Conservation (phyloP, 2,888 invertebrate genomes). For the Temnothorax unifasciatus region DNA sequence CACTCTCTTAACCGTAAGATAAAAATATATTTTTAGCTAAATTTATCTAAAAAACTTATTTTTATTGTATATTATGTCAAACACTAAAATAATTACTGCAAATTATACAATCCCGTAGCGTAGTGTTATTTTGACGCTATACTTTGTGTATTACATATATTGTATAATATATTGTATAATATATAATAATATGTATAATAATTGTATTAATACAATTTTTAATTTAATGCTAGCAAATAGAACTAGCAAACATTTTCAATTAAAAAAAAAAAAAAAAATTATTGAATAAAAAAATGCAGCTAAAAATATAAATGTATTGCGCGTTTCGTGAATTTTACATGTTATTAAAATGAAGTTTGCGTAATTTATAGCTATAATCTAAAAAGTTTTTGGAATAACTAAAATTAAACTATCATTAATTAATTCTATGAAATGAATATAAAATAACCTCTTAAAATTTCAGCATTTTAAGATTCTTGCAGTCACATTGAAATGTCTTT, state of each 20-base stretch:
- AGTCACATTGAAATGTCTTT: neutral
- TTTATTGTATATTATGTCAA: neutral
- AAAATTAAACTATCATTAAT: neutral
- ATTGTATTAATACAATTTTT: too few relatives aligned
- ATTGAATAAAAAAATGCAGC: too few relatives aligned
- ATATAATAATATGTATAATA: too few relatives aligned
- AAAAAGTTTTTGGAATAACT: neutral
- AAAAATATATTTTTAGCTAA: neutral
- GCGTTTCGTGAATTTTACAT: too few relatives aligned
- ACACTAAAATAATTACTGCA: neutral
- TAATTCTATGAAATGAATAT: neutral
- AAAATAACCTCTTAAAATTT: neutral
- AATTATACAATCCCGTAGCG: neutral
- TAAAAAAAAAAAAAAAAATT: too few relatives aligned
- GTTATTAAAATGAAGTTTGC: too few relatives aligned
- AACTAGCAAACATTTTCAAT: too few relatives aligned
- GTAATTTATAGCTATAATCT: neutral
- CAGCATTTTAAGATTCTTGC: neutral
- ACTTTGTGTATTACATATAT: neutral
- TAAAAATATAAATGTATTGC: too few relatives aligned
- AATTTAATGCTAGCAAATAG: too few relatives aligned
- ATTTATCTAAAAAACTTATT: neutral
- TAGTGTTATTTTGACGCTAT: neutral
- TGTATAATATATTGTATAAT: too few relatives aligned
- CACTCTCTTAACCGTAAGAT: neutral